These are phyloP conservation scores for Polia nebulosa DNA, from an alignment of 2,888 invertebrate genomes.

Conservation along the genomic window DNA sequence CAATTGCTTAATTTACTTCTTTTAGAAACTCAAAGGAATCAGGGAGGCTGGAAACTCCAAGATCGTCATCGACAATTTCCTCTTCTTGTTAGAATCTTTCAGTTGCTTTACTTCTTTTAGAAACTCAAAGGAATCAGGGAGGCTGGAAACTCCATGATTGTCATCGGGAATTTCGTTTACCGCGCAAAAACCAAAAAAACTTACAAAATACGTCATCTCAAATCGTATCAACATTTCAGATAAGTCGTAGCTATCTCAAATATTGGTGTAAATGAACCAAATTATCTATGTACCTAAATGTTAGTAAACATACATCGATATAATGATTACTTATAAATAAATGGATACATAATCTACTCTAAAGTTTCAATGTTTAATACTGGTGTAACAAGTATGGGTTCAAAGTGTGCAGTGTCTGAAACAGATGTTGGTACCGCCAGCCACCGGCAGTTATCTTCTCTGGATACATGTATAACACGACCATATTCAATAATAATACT, in stretches of 20 bases:
- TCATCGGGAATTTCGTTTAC: background rate
- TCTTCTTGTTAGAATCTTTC: too few species aligned
- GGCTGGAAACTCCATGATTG: background rate
- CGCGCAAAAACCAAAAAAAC: too few species aligned
- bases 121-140: background rate
- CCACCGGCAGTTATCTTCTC: constrained; percentile 79
- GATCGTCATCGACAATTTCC: background rate
- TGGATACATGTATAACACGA: constrained; percentile 43
- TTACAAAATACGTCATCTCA: too few species aligned
- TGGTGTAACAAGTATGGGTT: constrained; percentile 37
- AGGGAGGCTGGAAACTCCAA: background rate
- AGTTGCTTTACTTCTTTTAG: background rate
- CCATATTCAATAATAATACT: constrained; percentile 49
- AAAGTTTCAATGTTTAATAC: constrained; percentile 24
- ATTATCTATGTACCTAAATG: constrained; percentile 6
- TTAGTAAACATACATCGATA: constrained; percentile 22
- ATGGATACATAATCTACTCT: constrained; percentile 43
- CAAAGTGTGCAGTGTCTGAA: constrained; percentile 68
- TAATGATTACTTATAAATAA: constrained; percentile 24
- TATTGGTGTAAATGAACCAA: constrained; percentile 11
- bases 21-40: background rate
- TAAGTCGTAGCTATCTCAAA: constrained; percentile 7
- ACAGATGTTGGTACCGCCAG: constrained; percentile 83
- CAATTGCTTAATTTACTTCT: background rate
- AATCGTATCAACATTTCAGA: background rate